phyloP scores from a whole-genome alignment of 2,888 invertebrate species.

The Hemithea aestivaria region DNA sequence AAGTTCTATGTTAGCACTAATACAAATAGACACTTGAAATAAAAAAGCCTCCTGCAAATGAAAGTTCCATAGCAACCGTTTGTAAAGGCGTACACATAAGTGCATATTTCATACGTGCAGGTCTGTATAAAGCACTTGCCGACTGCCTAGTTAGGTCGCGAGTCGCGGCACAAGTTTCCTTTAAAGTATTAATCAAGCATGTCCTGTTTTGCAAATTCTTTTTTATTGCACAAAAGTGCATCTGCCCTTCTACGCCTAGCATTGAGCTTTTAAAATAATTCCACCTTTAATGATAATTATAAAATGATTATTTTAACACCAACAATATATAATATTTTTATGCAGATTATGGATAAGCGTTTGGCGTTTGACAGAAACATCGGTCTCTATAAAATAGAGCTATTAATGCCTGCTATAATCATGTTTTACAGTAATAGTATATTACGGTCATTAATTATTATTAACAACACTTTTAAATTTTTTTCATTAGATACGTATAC shows the following conservation, averaged over 20 bases:
- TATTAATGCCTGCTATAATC: slow-evolving; percentile 2
- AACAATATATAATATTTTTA: slow-evolving; percentile 5
- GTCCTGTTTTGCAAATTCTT: slow-evolving; percentile 43
- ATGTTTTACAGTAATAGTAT: no score
- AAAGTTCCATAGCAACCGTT: no score
- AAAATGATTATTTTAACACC: slow-evolving; percentile 5
- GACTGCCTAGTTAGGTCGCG: slow-evolving; percentile 44
- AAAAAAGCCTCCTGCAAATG: no score
- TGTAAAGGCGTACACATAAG: slow-evolving; percentile 19
- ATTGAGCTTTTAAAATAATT: slow-evolving; percentile 20
- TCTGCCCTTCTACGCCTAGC: slow-evolving; percentile 45
- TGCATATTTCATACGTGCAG: slow-evolving; percentile 21
- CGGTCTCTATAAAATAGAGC: slow-evolving; percentile 1
- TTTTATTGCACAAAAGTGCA: slow-evolving; percentile 52
- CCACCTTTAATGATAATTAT: slow-evolving; percentile 5
- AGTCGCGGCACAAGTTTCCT: slow-evolving; percentile 57
- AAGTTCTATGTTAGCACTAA: no score
- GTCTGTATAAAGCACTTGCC: slow-evolving; percentile 18
- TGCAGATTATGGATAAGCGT: slow-evolving; percentile 4
- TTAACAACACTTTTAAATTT: no score
- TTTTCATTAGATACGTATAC: no score
- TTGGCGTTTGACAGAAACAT: slow-evolving; percentile 1
- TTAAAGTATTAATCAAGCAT: slow-evolving; percentile 67
- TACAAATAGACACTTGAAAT: no score
- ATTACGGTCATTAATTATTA: slow-evolving; percentile 8